Evolutionary conservation across 1,140 invertebrate genomes (phyloP).

Genomic region (Neoseiulus cucumeris): DNA sequence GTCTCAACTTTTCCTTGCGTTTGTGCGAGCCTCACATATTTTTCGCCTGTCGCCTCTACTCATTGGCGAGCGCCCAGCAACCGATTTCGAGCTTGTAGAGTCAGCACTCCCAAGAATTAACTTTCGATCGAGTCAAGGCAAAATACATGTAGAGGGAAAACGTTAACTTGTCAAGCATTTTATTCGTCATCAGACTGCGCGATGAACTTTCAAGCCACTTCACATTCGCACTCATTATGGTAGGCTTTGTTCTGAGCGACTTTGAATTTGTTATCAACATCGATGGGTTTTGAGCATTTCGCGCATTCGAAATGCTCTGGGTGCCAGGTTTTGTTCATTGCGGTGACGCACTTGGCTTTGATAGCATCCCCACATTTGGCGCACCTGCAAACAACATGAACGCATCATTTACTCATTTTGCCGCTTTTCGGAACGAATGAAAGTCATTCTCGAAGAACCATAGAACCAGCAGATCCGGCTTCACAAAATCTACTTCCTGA

Average conservation of each 20-base stretch:
- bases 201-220: slow-evolving; percentile 8
- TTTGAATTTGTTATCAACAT: not conserved
- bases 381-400: not conserved
- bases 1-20: too few species aligned
- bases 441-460: not conserved
- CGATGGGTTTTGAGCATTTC: not conserved
- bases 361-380: not conserved
- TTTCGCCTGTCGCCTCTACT: too few species aligned
- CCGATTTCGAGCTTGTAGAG: too few species aligned
- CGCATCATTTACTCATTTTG: not conserved
- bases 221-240: slow-evolving; percentile 2
- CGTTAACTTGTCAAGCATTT: too few species aligned
- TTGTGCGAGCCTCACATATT: too few species aligned
- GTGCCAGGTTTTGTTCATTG: slow-evolving; percentile 3
- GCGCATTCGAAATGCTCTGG: slow-evolving; percentile 3
- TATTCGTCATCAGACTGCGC: too few species aligned
- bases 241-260: not conserved
- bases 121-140: too few species aligned
- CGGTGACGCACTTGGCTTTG: not conserved
- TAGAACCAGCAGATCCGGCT: not conserved
- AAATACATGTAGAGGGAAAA: too few species aligned
- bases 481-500: too few species aligned
- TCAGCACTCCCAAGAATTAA: too few species aligned
- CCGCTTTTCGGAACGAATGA: not conserved
- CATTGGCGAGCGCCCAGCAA: too few species aligned